Evolutionary conservation across 2,888 invertebrate species (phyloP).

Genomic region (Myopa testacea): DNA sequence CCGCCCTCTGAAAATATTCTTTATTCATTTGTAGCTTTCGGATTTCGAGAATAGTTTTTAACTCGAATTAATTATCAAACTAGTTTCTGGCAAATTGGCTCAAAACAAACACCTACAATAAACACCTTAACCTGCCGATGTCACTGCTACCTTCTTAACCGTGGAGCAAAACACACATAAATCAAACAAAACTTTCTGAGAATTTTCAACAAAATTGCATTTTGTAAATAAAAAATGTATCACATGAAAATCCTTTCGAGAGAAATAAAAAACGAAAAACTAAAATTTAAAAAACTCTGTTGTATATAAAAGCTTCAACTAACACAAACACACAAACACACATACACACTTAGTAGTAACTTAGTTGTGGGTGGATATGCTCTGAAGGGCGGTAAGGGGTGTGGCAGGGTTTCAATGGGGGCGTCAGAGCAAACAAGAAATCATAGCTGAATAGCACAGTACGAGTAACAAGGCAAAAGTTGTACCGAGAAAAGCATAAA

Average conservation of each 20-base stretch:
- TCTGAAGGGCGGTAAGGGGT: no score
- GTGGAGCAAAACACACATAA: background rate
- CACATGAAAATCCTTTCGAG: constrained; percentile 12
- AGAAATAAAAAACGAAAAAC: constrained; percentile 2
- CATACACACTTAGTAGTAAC: no score
- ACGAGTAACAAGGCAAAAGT: no score
- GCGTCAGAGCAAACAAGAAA: no score
- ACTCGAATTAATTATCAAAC: constrained; percentile 4
- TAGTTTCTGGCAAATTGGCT: background rate
- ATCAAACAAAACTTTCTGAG: constrained; percentile 32
- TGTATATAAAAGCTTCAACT: background rate
- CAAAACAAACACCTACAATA: background rate
- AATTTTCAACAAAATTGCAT: constrained; percentile 44
- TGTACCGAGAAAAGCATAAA: background rate
- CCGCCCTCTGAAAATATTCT: no score
- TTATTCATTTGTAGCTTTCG: no score
- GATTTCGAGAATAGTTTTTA: no score
- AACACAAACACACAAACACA: background rate
- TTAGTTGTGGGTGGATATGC: no score
- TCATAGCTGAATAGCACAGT: no score
- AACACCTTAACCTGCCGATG: background rate
- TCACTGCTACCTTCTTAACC: background rate
- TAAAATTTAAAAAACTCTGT: background rate
- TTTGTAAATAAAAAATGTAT: constrained; percentile 35
- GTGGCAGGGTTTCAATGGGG: background rate